phyloP scores from a whole-genome alignment of 1,140 invertebrate species.

The Asbolus verrucosus region DNA sequence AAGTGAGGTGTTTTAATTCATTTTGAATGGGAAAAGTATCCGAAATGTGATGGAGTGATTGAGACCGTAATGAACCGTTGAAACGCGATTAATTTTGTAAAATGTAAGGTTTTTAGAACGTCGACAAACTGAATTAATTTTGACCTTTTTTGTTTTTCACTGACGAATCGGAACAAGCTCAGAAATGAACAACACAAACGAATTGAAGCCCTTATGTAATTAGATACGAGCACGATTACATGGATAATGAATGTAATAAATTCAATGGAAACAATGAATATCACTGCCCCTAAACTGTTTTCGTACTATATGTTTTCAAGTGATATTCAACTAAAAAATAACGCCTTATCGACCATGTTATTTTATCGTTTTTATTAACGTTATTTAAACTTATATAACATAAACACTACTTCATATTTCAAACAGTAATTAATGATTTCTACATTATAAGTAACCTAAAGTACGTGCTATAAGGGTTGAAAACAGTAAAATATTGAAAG shows the following conservation, averaged over 20 bases:
- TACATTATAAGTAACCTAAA: too few relatives aligned
- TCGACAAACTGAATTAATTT: conserved; percentile 2
- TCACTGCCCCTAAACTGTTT: too few relatives aligned
- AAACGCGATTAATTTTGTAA: conserved; percentile 9
- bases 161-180: conserved; percentile 2
- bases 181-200: not conserved
- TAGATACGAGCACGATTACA: not conserved
- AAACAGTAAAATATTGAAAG: too few relatives aligned
- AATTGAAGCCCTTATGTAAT: not conserved
- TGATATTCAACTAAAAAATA: too few relatives aligned
- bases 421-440: too few relatives aligned
- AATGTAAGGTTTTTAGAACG: not conserved
- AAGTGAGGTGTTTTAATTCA: too few relatives aligned
- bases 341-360: too few relatives aligned
- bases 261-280: not conserved
- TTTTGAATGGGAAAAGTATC: not conserved
- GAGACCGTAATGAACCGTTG: not conserved
- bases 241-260: not conserved
- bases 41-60: not conserved
- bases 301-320: too few relatives aligned
- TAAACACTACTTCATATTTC: too few relatives aligned
- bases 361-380: too few relatives aligned
- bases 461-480: too few relatives aligned
- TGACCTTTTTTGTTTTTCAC: not conserved
- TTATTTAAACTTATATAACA: too few relatives aligned